These are phyloP conservation scores for Notarius quadriscutis DNA, from an alignment of 2,113 vertebrate genomes.

Conservation along the genomic window DNA sequence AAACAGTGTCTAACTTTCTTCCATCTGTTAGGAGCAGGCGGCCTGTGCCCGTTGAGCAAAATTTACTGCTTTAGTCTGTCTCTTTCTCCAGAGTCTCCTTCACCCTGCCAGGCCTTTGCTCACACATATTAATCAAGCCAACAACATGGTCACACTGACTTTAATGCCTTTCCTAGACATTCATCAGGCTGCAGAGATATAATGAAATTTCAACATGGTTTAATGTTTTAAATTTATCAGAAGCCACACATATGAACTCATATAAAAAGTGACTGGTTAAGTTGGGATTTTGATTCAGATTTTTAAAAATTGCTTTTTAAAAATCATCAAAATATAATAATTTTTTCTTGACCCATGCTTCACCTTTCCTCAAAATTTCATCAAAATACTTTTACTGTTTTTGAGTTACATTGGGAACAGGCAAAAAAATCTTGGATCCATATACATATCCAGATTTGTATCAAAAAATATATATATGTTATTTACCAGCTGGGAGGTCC, in stretches of 20 bases:
- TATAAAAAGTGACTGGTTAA: not conserved
- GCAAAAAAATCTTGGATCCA: no score
- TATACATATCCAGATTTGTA: no score
- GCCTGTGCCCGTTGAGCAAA: conserved; percentile 40
- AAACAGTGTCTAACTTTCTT: conserved; percentile 52
- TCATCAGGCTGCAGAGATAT: conserved; percentile 13
- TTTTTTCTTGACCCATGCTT: no score
- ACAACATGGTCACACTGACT: conserved; percentile 30
- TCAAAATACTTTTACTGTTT: no score
- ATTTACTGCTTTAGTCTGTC: conserved; percentile 47
- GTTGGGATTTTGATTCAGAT: not conserved
- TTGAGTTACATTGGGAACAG: no score
- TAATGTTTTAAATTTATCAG: not conserved
- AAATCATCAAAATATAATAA: no score
- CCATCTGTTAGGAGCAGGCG: conserved; percentile 56
- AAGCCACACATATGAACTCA: not conserved
- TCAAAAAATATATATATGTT: no score
- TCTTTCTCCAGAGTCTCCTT: conserved; percentile 33
- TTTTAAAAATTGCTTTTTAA: not conserved
- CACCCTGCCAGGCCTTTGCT: conserved; percentile 36
- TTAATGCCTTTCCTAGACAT: conserved; percentile 44
- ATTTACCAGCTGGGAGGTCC: no score
- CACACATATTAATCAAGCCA: conserved; percentile 47
- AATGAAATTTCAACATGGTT: not conserved
- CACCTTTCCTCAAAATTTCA: no score